Evolutionary conservation across 2,797 vertebrate species (phyloP).

Genomic region (Pitangus sulphuratus): DNA sequence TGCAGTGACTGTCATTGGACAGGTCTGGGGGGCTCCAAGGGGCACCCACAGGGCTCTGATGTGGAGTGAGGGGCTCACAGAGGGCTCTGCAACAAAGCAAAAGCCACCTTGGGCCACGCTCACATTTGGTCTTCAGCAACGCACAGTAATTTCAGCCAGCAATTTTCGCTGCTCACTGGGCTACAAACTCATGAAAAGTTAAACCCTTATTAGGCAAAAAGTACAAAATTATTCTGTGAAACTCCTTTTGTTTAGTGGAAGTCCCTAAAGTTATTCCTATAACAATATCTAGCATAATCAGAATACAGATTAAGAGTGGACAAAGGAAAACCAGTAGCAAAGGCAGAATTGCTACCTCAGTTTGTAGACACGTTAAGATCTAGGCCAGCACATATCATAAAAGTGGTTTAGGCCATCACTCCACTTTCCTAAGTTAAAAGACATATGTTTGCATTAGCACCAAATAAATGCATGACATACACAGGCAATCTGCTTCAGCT

Average conservation of each 20-base stretch:
- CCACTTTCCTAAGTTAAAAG: background rate
- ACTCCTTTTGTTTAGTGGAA: background rate
- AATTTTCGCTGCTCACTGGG: background rate
- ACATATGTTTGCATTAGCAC: background rate
- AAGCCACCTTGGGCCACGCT: background rate
- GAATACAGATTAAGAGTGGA: background rate
- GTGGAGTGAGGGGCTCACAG: background rate
- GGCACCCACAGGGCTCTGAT: background rate
- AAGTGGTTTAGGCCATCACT: background rate
- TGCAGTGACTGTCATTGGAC: background rate
- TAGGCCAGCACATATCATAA: background rate
- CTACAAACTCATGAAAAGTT: background rate
- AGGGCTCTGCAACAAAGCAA: background rate
- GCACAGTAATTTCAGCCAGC: background rate
- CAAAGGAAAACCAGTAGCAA: background rate
- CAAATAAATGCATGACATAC: background rate
- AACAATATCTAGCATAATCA: background rate
- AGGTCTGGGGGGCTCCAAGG: background rate
- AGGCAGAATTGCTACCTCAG: background rate
- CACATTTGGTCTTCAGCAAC: background rate
- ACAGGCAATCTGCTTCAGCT: background rate
- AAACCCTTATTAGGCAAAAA: background rate
- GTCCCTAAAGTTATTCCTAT: background rate
- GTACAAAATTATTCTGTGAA: background rate
- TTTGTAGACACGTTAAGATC: background rate